A percentile compares a stretch with the other conserved stretches of the same genome.
phyloP scores from a whole-genome alignment of 2,888 invertebrate species.

The Acanthosoma haemorrhoidale region DNA sequence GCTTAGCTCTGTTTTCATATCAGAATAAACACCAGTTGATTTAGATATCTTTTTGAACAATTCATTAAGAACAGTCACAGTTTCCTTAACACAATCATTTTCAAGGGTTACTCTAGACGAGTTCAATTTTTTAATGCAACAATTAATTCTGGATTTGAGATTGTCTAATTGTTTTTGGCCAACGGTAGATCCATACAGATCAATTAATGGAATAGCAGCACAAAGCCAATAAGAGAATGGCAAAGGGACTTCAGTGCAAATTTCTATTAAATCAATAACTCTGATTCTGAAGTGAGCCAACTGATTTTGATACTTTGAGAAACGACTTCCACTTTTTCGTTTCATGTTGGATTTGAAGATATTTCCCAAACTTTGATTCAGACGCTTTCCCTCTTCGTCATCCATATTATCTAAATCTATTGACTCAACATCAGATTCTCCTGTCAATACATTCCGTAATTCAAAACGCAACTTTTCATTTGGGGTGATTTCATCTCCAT shows the following conservation, averaged over 20 bases:
- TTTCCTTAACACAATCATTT: not conserved
- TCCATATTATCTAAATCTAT: slow-evolving; percentile 20
- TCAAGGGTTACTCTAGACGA: slow-evolving; percentile 2
- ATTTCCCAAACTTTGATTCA: slow-evolving; percentile 1
- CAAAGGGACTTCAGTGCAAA: slow-evolving; percentile 18
- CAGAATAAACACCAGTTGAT: slow-evolving; percentile 18
- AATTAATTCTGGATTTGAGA: not conserved
- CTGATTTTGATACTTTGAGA: slow-evolving; percentile 3
- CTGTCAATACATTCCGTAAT: slow-evolving; percentile 3
- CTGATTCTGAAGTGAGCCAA: slow-evolving; percentile 22
- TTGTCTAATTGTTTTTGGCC: not conserved
- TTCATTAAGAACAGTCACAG: not conserved
- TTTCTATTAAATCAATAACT: slow-evolving; percentile 19
- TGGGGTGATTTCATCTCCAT: not conserved
- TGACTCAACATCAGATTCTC: slow-evolving; percentile 7
- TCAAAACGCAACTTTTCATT: slow-evolving; percentile 21
- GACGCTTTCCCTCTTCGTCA: slow-evolving; percentile 15
- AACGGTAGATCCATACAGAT: not conserved
- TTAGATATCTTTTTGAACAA: slow-evolving; percentile 9
- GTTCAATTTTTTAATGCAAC: slow-evolving; percentile 19
- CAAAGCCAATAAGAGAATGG: slow-evolving; percentile 21
- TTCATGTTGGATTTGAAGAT: slow-evolving; percentile 23
- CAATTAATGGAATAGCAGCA: slow-evolving; percentile 1
- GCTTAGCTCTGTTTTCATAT: slow-evolving; percentile 13
- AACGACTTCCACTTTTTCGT: not conserved